Evolutionary conservation across 2,888 invertebrate genomes (phyloP), one percentile per base, ranked within the genome.

Genomic region (Pandemis heparana): DNA sequence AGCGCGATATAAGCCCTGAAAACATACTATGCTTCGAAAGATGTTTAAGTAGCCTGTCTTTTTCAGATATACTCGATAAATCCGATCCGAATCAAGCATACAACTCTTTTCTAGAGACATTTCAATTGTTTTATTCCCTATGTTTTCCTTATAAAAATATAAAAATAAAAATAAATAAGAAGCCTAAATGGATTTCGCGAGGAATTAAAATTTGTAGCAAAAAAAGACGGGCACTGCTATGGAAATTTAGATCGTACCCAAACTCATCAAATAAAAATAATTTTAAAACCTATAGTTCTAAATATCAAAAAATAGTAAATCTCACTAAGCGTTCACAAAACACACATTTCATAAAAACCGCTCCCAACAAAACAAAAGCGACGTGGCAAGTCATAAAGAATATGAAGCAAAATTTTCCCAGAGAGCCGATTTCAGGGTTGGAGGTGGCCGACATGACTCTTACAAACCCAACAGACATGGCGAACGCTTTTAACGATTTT

Each of bases 351-450:
- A 64, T 75, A n/a, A 71, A 75, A 18, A 59, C 14, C 3, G 48
- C 68, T n/a, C 12, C 18, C 5, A 71, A 70, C 64, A 71, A 67
- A 71, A 59, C 56, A 9, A 75, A 71, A 51, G 75, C 71, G 16
- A 67, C 71, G 3, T 75, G 75, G 75, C 59, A 32, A 18, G 16
- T 68, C 14, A 75, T 71, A 10, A 75, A 75, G 39, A 63, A 71
- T 10, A 38, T 12, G 3, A 74, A 67, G 46, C 51, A 32, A n/a
- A 67, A 32, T 16, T 32, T 38, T 3, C 74, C 74, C 6, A 66
- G 38, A 46, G 46, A 61, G 12, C 9, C 14, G 23, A 61, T 66
- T 61, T 18, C 14, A 12, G 38, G 14, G 10, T 9, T 75, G 48
- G 43, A 43, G 16, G 16, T 53, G 10, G 10, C 64, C 7, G 69